Percentiles rank a stretch among this genome's conserved stretches.
These are phyloP conservation scores for Eubasilissa regina DNA, from an alignment of 1,140 invertebrate species.

Conservation along the genomic window DNA sequence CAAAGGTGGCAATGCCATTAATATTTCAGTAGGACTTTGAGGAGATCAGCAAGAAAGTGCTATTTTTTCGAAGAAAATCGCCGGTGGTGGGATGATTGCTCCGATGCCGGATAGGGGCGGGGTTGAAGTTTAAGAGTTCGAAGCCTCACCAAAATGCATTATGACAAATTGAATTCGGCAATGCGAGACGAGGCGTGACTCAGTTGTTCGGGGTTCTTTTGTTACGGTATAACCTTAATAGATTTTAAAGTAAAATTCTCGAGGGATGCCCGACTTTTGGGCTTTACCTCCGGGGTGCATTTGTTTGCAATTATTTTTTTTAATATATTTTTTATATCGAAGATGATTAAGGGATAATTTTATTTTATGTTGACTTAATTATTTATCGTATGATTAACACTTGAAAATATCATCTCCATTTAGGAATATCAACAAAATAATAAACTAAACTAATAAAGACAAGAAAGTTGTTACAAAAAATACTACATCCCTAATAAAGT, in stretches of 20 bases:
- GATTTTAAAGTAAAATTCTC: conserved; percentile 46
- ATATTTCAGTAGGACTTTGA: conserved; percentile 53
- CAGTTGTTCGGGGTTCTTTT: conserved; percentile 36
- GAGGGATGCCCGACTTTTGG: conserved; percentile 36
- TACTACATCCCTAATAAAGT: too few species aligned
- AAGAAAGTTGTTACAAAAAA: too few species aligned
- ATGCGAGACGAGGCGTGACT: conserved; percentile 45
- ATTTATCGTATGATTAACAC: too few species aligned
- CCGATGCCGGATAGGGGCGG: conserved; percentile 36
- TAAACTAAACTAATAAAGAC: too few species aligned
- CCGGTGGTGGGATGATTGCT: conserved; percentile 22
- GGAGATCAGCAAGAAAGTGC: conserved; percentile 40
- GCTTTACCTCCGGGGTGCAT: conserved; percentile 11
- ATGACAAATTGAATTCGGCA: conserved; percentile 55
- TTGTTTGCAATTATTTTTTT: background rate
- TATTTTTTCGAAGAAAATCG: conserved; percentile 23
- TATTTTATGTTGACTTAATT: too few species aligned
- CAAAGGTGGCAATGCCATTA: conserved; percentile 59
- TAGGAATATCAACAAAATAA: too few species aligned
- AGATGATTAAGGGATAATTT: too few species aligned
- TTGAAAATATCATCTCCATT: too few species aligned
- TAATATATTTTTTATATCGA: too few species aligned
- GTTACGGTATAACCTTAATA: conserved; percentile 40
- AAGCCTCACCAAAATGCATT: conserved; percentile 46
- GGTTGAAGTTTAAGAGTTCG: conserved; percentile 34